Conservation (phyloP, 2,888 invertebrate species). For the Rotaria sp. region DNA sequence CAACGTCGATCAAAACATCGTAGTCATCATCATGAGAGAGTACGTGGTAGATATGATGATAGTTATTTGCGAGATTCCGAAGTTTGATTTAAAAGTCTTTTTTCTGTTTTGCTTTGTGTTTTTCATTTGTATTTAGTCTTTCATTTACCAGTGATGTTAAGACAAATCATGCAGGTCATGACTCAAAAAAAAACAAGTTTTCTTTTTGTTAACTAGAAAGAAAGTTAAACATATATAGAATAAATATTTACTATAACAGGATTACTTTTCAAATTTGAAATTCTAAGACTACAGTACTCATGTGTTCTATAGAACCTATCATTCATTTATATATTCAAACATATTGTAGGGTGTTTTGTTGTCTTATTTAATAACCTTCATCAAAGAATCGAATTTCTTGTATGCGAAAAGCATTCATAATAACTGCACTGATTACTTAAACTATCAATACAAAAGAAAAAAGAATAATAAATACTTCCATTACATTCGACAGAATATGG, state of each 20-base stretch:
- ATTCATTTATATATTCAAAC: background rate
- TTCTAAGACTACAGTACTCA: too few relatives aligned
- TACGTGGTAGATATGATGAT: background rate
- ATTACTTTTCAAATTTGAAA: too few relatives aligned
- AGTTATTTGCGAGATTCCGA: background rate
- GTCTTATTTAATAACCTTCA: background rate
- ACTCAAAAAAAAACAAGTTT: background rate
- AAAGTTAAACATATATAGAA: too few relatives aligned
- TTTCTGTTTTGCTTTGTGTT: background rate
- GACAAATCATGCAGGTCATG: background rate
- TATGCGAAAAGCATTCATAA: background rate
- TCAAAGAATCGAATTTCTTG: background rate
- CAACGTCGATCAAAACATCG: background rate
- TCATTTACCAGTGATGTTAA: conserved; percentile 2
- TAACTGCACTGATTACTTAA: background rate
- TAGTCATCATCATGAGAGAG: background rate
- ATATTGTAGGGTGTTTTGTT: background rate
- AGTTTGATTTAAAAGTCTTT: background rate
- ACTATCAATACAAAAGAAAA: background rate
- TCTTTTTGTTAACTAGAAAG: too few relatives aligned
- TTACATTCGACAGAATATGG: background rate
- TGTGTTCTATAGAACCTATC: background rate
- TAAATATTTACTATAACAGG: too few relatives aligned
- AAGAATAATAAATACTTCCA: background rate
- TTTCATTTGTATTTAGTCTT: background rate